These are phyloP conservation scores for Drosophila orosa DNA, from an alignment of 1,140 invertebrate species.

Conservation along the genomic window DNA sequence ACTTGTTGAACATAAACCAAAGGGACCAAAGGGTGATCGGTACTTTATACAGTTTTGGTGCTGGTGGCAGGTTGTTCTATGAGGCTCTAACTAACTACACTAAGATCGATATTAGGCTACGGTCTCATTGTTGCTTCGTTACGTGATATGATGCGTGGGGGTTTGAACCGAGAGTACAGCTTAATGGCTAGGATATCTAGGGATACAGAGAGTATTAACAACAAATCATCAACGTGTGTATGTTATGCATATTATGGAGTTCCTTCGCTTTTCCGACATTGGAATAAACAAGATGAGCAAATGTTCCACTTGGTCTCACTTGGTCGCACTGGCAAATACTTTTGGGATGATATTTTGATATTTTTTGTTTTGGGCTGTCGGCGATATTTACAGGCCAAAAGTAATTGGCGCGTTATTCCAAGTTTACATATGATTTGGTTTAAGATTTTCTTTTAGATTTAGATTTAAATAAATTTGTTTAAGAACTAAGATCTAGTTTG, in stretches of 20 bases:
- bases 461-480: conserved; percentile 17
- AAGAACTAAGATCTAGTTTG: conserved; percentile 21
- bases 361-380: conserved; percentile 6
- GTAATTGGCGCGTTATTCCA: conserved; percentile 50
- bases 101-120: conserved; percentile 48
- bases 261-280: conserved; percentile 51
- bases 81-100: conserved; percentile 45
- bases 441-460: conserved; percentile 10
- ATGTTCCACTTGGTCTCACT: conserved; percentile 64
- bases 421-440: conserved; percentile 50
- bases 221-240: conserved; percentile 34
- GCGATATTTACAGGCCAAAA: conserved; percentile 43
- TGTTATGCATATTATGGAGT: conserved; percentile 40
- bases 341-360: conserved; percentile 26
- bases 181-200: conserved; percentile 53
- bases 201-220: conserved; percentile 38
- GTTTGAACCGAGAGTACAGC: conserved; percentile 58
- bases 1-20: conserved; percentile 74
- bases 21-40: conserved; percentile 40
- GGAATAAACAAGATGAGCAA: conserved; percentile 77
- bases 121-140: conserved; percentile 45
- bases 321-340: conserved; percentile 37
- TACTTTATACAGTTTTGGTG: conserved; percentile 57
- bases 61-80: conserved; percentile 43
- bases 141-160: conserved; percentile 66